Conservation (phyloP, 2,113 vertebrate genomes). For the Desmodus rotundus region DNA sequence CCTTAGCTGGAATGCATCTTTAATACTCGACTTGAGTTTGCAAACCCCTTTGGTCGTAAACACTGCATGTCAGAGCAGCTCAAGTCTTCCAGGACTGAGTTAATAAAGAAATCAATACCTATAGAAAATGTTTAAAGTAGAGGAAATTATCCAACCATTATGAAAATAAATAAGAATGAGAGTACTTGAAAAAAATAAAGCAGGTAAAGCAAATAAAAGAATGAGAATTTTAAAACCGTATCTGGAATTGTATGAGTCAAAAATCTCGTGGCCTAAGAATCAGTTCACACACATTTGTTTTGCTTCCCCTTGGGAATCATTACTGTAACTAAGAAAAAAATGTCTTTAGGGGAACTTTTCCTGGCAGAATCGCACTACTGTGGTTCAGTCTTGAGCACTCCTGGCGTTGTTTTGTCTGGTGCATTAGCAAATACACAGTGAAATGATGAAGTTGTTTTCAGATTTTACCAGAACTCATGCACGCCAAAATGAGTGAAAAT, state of each 20-base stretch:
- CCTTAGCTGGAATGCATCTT: background rate
- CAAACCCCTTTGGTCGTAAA: background rate
- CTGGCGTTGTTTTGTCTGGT: background rate
- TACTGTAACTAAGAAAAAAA: background rate
- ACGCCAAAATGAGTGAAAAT: background rate
- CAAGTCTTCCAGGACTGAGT: background rate
- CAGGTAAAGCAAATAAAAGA: background rate
- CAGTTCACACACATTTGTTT: background rate
- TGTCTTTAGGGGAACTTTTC: background rate
- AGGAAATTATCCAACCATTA: background rate
- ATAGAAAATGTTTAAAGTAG: background rate
- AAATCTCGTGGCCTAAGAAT: background rate
- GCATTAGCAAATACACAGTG: background rate
- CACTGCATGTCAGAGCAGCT: background rate
- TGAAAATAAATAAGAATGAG: background rate
- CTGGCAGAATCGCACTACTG: background rate
- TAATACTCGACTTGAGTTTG: background rate
- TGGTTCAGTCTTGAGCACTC: background rate
- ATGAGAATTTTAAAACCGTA: background rate
- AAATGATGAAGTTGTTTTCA: background rate
- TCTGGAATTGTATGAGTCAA: background rate
- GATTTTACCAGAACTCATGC: slow-evolving; percentile 15
- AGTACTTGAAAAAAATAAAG: background rate
- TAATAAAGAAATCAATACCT: background rate
- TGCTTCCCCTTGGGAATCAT: background rate